Conservation (phyloP, 2,888 invertebrate genomes). For the Seira ritae region DNA sequence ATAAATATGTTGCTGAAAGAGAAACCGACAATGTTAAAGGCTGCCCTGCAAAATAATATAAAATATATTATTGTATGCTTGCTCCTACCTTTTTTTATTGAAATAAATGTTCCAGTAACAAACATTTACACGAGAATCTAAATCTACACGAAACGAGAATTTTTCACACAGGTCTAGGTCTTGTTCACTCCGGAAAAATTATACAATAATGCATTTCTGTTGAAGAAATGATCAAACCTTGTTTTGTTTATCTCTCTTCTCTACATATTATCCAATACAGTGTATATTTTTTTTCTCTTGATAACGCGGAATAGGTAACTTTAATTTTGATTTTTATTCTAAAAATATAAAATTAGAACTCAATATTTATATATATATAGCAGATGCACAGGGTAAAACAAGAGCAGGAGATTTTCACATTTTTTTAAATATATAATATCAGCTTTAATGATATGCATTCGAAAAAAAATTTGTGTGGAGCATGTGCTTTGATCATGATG, state of each 20-base stretch:
- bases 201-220: too few species aligned
- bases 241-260: too few species aligned
- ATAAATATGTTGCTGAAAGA: conserved; percentile 48
- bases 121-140: not conserved
- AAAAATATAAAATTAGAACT: conserved; percentile 28
- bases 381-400: too few species aligned
- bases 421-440: too few species aligned
- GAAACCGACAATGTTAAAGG: conserved; percentile 37
- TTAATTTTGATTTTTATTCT: not conserved
- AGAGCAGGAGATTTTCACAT: too few species aligned
- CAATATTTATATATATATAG: too few species aligned
- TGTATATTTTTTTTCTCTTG: too few species aligned
- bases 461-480: too few species aligned
- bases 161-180: not conserved
- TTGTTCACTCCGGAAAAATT: too few species aligned
- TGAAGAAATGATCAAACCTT: too few species aligned
- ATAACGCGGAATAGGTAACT: not conserved
- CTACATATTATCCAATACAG: too few species aligned
- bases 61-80: not conserved
- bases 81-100: conserved; percentile 38
- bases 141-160: conserved; percentile 25
- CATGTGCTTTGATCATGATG: not conserved
- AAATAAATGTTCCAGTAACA: conserved; percentile 51
- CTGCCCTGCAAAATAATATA: conserved; percentile 20
- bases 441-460: too few species aligned